Evolutionary conservation across 2,113 vertebrate genomes (phyloP).

Genomic region (Pungitius pungitius): DNA sequence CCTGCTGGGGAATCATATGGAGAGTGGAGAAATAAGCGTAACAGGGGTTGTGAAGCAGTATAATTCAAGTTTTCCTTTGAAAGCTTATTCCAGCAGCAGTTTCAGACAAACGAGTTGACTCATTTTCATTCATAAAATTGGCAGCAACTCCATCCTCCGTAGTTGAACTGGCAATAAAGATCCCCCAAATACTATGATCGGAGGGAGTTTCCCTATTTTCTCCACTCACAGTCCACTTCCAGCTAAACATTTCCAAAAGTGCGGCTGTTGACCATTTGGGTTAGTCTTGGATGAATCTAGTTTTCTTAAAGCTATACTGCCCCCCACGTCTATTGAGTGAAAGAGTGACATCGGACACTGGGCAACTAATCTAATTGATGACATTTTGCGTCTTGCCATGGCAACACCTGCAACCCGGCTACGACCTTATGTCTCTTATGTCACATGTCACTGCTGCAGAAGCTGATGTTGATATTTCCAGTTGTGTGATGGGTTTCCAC

Average conservation of each 20-base stretch:
- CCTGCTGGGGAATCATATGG: slow-evolving; percentile 4
- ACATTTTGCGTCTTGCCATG: slow-evolving; percentile 25
- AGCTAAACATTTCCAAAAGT: background rate
- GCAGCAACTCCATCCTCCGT: background rate
- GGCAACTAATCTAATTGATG: slow-evolving; percentile 30
- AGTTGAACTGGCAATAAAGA: background rate
- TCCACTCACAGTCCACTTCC: slow-evolving; percentile 3
- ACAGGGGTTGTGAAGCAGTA: background rate
- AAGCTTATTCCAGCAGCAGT: background rate
- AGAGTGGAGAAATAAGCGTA: too few species aligned
- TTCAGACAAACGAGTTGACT: background rate
- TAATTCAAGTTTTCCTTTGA: background rate
- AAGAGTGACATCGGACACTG: slow-evolving; percentile 14
- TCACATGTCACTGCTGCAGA: slow-evolving; percentile 37
- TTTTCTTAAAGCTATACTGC: too few species aligned
- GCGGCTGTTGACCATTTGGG: background rate
- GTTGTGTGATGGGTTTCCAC: slow-evolving; percentile 51
- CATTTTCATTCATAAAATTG: background rate
- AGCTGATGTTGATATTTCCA: slow-evolving; percentile 42
- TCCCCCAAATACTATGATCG: slow-evolving; percentile 8
- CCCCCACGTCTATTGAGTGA: background rate
- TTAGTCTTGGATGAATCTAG: background rate
- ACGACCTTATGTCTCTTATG: slow-evolving; percentile 35
- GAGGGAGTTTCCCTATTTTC: background rate
- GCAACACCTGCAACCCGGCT: slow-evolving; percentile 24